These are phyloP conservation scores for Tor tambroides DNA, from an alignment of 2,113 vertebrate species.

Conservation along the genomic window DNA sequence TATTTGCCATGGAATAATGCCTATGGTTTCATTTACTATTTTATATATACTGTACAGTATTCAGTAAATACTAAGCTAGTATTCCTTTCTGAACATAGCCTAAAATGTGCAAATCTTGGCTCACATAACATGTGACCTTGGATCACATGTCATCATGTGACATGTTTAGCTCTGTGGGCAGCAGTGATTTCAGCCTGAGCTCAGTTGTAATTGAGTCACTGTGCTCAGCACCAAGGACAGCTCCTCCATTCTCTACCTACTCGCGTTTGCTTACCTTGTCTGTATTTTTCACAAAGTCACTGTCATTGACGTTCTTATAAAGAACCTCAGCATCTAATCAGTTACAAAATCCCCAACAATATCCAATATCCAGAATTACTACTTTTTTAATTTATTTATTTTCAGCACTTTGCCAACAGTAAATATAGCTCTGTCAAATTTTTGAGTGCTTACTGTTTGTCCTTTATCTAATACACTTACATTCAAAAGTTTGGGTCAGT, in stretches of 20 bases:
- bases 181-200: not conserved
- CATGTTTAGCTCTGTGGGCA: not conserved
- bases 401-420: not conserved
- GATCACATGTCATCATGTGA: not conserved
- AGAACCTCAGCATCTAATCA: not conserved
- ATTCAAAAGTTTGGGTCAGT: too few species aligned
- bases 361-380: not conserved
- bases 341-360: not conserved
- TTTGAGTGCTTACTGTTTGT: not conserved
- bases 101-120: not conserved
- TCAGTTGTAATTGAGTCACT: not conserved
- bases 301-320: not conserved
- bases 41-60: too few species aligned
- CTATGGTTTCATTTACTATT: too few species aligned
- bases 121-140: not conserved
- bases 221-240: slow-evolving; percentile 32
- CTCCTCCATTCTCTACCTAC: not conserved
- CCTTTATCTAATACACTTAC: not conserved
- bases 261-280: not conserved
- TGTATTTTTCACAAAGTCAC: not conserved
- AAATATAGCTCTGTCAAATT: not conserved
- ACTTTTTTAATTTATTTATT: not conserved
- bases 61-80: too few species aligned
- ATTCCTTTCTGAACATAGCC: not conserved
- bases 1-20: too few species aligned